Conservation (phyloP, 2,113 vertebrate genomes). For the Tylochromis polylepis region DNA sequence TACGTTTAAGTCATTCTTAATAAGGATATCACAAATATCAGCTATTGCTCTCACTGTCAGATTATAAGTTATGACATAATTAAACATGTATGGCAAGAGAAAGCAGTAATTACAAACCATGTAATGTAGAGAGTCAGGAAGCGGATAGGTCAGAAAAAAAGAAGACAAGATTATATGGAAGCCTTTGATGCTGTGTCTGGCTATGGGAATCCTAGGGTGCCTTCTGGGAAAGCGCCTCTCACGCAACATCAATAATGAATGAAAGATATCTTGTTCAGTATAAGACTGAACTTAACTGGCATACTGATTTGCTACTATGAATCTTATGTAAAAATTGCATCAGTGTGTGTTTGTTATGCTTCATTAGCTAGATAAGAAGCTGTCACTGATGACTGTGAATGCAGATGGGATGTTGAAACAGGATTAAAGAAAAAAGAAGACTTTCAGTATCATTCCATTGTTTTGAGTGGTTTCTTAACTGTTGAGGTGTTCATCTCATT, state of each 20-base stretch:
- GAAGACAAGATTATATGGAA: conserved; percentile 65
- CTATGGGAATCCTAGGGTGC: conserved; percentile 69
- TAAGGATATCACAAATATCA: conserved; percentile 16
- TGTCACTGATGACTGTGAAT: not conserved
- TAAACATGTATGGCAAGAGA: conserved; percentile 17
- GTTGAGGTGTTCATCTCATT: not conserved
- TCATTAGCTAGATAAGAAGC: conserved; percentile 43
- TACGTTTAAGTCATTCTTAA: not conserved
- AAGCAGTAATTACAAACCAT: conserved; percentile 41
- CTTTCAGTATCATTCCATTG: not conserved
- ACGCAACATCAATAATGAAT: conserved; percentile 79
- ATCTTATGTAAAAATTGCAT: conserved; percentile 68
- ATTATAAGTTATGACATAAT: conserved; percentile 56
- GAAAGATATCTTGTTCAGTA: conserved; percentile 76
- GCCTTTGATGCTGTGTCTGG: conserved; percentile 68
- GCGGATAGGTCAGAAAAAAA: conserved; percentile 54
- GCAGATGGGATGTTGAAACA: not conserved
- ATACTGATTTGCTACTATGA: conserved; percentile 71
- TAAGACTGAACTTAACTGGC: conserved; percentile 66
- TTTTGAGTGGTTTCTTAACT: not conserved
- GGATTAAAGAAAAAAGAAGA: not conserved
- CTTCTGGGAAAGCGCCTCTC: conserved; percentile 71
- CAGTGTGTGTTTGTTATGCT: conserved; percentile 53
- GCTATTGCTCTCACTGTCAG: not conserved
- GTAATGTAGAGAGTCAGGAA: conserved; percentile 47